Base-by-base conservation (phyloP, 2,113 vertebrate genomes). In the Osmerus eperlanus region DNA sequence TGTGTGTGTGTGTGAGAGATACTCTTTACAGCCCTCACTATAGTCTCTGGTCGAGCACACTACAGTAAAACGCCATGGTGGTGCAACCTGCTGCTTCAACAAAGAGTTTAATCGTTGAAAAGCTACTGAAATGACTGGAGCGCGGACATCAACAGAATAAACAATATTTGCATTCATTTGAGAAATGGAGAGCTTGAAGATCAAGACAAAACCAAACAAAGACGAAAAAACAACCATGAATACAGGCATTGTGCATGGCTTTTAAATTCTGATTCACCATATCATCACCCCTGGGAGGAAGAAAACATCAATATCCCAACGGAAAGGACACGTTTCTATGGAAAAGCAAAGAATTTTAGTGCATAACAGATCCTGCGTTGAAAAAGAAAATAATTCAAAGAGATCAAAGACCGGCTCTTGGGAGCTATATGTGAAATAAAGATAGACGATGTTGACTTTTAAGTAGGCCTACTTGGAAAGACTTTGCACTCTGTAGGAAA, bases 261-360 rank as follows among this genome's bases (percentile, higher is more conserved):
- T 95, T 96, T 91, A 93, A 90, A 93, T 89, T 95, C 92, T 96
- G 96, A 97, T 98, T 96, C 93, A 98, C 95, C 96, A 97, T 97
- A 97, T 98, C 97, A 97, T 97, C 96, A 97, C 97, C 96, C 97
- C 96, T 90, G 95, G 93, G 93, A 96, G 89, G 96, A 96, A 95
- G 95, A 97, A 96, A 96, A 96, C 96, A 98, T 98, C 95, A 98
- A 98, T 98, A 97, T 99, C 94, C 95, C 89, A 81, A 91, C 90
- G 95, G 92, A 95, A 96, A 94, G 93, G 93, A 94, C 93, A 93
- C 94, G 96, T 98, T 99, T 98, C 96, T 98, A 97, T 98, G 95
- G 96, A 91, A 97, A 96, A 98, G 91, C 88, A 90, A 96, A 94
- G 96, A 96, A 96, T 96, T 95, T 95, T 95, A 93, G 94, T 92